Evolutionary conservation across 2,797 vertebrate species (phyloP), one percentile per base, ranked within the genome.

Genomic region (Chiloscyllium punctatum): DNA sequence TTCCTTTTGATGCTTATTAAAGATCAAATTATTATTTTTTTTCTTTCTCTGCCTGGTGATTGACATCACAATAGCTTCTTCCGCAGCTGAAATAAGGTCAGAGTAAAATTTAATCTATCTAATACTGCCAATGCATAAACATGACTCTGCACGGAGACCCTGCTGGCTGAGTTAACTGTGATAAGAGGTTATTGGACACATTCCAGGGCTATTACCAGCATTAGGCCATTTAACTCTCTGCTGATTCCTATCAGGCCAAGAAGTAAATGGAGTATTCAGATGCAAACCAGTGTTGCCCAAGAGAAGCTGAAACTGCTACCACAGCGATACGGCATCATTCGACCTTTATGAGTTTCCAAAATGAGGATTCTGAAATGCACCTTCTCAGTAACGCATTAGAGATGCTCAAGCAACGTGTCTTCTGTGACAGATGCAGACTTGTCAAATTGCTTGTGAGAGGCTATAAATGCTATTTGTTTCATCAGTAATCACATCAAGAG

Each of bases 31-130:
- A 16, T 95, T 92, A 53, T 68, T n/a, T 96, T 96, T 96, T 96
- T 95, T 62, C 94, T 96, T 96, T 96, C 96, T 96, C 96, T 97
- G 96, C 95, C 96, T 96, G 96, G 97, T 96, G 98, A 98, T 97
- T 98, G 98, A 98, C 97, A 97, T 96, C 96, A 97, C 97, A 97
- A 98, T 97, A 97, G 97, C 97, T 96, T 97, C 96, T 96, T 96
- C 97, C 97, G 97, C 71, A 97, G 98, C 97, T 97, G 97, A 97
- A 97, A 98, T 97, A 97, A 97, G 97, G 98, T 98, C 98, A 98
- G 98, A 98, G 97, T 97, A 97, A 97, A 98, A 98, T 98, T 97
- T 97, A 98, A 98, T 98, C 97, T 97, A 97, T 96, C 97, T 97
- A 96, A 96, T 97, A 96, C 97, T 97, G 96, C 96, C 96, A 96